phyloP scores from a whole-genome alignment of 2,888 invertebrate genomes.

The Melanophora roralis region DNA sequence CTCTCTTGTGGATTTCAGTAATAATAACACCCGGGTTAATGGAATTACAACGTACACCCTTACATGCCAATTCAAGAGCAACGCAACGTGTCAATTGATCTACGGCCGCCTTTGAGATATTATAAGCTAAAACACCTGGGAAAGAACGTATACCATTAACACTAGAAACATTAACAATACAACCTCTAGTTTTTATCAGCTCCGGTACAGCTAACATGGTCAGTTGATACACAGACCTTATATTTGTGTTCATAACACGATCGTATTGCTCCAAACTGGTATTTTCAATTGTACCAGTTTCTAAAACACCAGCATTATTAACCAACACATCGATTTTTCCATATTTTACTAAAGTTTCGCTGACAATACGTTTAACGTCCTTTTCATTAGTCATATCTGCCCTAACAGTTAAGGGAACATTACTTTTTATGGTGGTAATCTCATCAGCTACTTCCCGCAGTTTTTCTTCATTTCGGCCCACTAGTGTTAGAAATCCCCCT shows the following conservation, averaged over 20 bases:
- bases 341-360: conserved; percentile 85
- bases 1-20: conserved; percentile 91
- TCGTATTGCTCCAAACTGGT: conserved; percentile 93
- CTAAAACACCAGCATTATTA: conserved; percentile 93
- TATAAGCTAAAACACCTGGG: conserved; percentile 92
- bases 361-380: conserved; percentile 85
- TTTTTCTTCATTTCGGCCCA: conserved; percentile 82
- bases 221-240: conserved; percentile 87
- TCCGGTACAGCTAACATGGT: conserved; percentile 93
- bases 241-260: conserved; percentile 91
- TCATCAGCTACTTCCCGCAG: conserved; percentile 81
- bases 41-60: conserved; percentile 91
- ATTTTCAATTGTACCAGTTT: conserved; percentile 89
- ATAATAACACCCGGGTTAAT: conserved; percentile 94
- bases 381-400: conserved; percentile 86
- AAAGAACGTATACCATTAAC: conserved; percentile 94
- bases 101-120: conserved; percentile 94
- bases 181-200: conserved; percentile 89
- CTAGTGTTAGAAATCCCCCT: conserved; percentile 81
- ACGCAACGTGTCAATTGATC: conserved; percentile 96
- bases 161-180: conserved; percentile 96
- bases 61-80: conserved; percentile 89
- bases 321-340: conserved; percentile 89
- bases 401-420: conserved; percentile 80
- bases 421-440: conserved; percentile 74